A percentile compares a stretch with the other conserved stretches of the same genome.
Conservation (phyloP, 2,113 vertebrate genomes). For the Channa maculata region DNA sequence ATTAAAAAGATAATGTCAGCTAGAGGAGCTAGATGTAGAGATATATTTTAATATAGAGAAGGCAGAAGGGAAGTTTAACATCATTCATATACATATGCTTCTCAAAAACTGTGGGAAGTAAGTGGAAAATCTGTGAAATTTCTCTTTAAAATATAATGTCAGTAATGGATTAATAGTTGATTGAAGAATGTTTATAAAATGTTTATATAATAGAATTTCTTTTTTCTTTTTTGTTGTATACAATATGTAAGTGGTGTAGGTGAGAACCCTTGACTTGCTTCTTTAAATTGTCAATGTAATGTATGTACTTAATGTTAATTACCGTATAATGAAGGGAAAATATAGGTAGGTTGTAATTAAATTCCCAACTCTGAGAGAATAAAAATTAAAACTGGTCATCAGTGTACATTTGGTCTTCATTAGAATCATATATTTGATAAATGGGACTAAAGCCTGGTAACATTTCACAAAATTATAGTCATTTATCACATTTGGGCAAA, state of each 20-base stretch:
- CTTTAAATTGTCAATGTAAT: slow-evolving; percentile 17
- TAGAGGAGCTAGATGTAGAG: no score
- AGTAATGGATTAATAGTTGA: not conserved
- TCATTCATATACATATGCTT: no score
- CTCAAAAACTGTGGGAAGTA: no score
- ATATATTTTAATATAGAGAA: no score
- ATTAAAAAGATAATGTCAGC: no score
- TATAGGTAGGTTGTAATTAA: slow-evolving; percentile 8
- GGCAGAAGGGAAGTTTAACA: no score
- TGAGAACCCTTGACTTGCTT: not conserved
- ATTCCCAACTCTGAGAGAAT: not conserved
- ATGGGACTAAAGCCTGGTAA: not conserved
- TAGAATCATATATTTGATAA: not conserved
- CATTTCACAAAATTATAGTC: no score
- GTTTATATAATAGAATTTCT: not conserved
- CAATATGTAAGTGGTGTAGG: not conserved
- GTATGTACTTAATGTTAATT: not conserved
- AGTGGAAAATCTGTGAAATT: no score
- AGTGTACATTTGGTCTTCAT: no score
- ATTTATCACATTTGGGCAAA: no score
- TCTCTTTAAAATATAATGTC: no score
- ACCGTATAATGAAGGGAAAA: not conserved
- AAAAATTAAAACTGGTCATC: no score
- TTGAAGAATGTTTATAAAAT: not conserved
- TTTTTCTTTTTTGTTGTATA: not conserved